Evolutionary conservation across 2,888 invertebrate genomes (phyloP).

Genomic region (Sminthurides aquaticus): DNA sequence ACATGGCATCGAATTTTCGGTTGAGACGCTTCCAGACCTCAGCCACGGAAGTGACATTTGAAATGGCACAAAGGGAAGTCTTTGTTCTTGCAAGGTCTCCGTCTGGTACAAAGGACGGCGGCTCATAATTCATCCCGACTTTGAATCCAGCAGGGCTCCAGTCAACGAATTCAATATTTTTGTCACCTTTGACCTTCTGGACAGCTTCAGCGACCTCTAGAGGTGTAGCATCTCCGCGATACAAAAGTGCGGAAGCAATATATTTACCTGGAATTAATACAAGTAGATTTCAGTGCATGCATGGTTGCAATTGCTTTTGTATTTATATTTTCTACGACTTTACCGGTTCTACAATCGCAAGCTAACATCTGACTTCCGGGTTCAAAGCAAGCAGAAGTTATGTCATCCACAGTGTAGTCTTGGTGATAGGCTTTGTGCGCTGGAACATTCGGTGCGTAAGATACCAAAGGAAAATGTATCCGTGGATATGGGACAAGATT

Average conservation of each 20-base stretch:
- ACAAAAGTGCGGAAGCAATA: slow-evolving; percentile 67
- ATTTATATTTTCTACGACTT: no score
- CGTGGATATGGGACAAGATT: slow-evolving; percentile 52
- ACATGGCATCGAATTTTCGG: slow-evolving; percentile 94
- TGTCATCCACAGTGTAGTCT: slow-evolving; percentile 57
- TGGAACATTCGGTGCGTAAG: slow-evolving; percentile 45
- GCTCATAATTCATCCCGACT: slow-evolving; percentile 39
- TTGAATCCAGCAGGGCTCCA: slow-evolving; percentile 53
- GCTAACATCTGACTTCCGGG: slow-evolving; percentile 78
- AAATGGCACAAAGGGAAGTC: slow-evolving; percentile 74
- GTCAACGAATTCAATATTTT: slow-evolving; percentile 52
- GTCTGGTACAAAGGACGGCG: slow-evolving; percentile 38
- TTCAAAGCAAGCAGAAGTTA: slow-evolving; percentile 91
- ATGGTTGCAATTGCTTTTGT: no score
- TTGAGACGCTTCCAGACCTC: slow-evolving; percentile 95
- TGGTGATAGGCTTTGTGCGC: slow-evolving; percentile 84
- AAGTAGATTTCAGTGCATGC: no score
- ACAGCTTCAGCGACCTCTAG: slow-evolving; percentile 67
- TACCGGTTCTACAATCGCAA: slow-evolving; percentile 17
- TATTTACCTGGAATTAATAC: slow-evolving; percentile 13
- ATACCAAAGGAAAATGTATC: slow-evolving; percentile 51
- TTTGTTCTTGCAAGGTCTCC: slow-evolving; percentile 62
- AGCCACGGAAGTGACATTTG: slow-evolving; percentile 89
- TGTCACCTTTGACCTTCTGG: slow-evolving; percentile 61
- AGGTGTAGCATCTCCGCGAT: slow-evolving; percentile 76